Conservation (phyloP, 2,797 vertebrate species). For the Neopelma chrysocephalum region DNA sequence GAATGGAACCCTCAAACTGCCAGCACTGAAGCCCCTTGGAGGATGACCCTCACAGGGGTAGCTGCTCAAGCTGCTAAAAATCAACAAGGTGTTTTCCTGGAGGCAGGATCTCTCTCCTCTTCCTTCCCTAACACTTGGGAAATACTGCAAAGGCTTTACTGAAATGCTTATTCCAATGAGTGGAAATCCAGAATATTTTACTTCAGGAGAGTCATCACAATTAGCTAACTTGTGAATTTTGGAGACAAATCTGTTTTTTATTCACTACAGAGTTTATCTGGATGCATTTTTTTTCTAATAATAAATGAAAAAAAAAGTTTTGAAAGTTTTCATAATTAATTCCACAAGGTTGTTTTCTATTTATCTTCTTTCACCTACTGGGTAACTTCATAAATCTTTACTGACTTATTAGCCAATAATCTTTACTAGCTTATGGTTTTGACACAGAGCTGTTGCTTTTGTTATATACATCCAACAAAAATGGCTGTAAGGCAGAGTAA, state of each 20-base stretch:
- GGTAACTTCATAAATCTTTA: constrained; percentile 34
- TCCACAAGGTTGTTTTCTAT: not conserved
- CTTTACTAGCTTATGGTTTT: constrained; percentile 2
- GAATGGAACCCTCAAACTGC: not conserved
- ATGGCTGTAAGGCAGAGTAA: constrained; percentile 16
- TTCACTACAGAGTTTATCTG: constrained; percentile 54
- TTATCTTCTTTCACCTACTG: constrained; percentile 13
- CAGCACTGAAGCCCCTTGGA: not conserved
- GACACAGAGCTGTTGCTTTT: constrained; percentile 6
- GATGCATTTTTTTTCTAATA: constrained; percentile 3
- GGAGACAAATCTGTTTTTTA: constrained; percentile 36
- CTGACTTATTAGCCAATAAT: constrained; percentile 24
- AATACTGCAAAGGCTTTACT: not conserved
- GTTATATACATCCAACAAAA: not conserved
- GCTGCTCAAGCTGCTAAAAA: not conserved
- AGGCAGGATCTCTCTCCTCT: not conserved
- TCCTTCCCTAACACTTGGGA: not conserved
- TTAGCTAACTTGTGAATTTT: not conserved
- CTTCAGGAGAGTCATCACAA: not conserved
- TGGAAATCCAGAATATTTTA: not conserved
- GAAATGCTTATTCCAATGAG: not conserved
- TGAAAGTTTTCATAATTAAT: constrained; percentile 35
- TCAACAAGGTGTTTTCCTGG: not conserved
- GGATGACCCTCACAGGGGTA: not conserved
- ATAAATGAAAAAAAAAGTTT: constrained; percentile 51